A percentile compares a stretch with the other conserved stretches of the same genome.
These are phyloP conservation scores for Periophthalmus magnuspinnatus DNA, from an alignment of 2,797 vertebrate genomes.

Conservation along the genomic window DNA sequence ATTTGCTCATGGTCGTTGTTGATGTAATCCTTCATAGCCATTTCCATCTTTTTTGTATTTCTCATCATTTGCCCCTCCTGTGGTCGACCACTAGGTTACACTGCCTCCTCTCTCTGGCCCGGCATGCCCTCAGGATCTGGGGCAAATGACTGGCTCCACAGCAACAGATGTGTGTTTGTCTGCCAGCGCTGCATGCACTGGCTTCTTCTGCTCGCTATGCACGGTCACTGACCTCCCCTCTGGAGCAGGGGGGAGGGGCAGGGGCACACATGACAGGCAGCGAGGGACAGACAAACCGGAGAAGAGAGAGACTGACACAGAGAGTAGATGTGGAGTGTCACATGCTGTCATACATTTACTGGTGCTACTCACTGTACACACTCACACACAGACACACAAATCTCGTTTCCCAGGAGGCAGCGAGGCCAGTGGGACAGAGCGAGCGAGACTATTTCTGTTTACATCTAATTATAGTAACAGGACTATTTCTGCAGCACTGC, in stretches of 20 bases:
- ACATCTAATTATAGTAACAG: constrained; percentile 78
- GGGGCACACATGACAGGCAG: constrained; percentile 17
- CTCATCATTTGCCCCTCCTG: constrained; percentile 32
- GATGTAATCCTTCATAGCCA: neutral
- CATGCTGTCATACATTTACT: constrained; percentile 63
- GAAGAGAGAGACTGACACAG: constrained; percentile 32
- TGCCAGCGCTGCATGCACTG: constrained; percentile 58
- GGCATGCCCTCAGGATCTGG: constrained; percentile 54
- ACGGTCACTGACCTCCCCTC: constrained; percentile 61
- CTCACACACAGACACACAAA: constrained; percentile 22
- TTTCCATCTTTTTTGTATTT: constrained; percentile 18
- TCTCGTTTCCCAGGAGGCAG: constrained; percentile 65
- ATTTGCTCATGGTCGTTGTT: neutral
- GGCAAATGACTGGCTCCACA: constrained; percentile 63
- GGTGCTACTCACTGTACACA: constrained; percentile 44
- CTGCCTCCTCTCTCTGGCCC: constrained; percentile 65
- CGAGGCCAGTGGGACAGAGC: constrained; percentile 71
- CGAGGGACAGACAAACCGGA: constrained; percentile 27
- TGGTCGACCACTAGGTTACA: constrained; percentile 78
- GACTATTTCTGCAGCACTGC: constrained; percentile 71
- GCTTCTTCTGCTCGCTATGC: constrained; percentile 44
- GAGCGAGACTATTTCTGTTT: constrained; percentile 72
- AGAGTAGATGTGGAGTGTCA: constrained; percentile 62
- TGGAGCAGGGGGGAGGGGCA: constrained; percentile 35
- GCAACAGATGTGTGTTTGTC: constrained; percentile 75